phyloP scores from a whole-genome alignment of 1,140 invertebrate genomes.

The Tribolium castaneum region DNA sequence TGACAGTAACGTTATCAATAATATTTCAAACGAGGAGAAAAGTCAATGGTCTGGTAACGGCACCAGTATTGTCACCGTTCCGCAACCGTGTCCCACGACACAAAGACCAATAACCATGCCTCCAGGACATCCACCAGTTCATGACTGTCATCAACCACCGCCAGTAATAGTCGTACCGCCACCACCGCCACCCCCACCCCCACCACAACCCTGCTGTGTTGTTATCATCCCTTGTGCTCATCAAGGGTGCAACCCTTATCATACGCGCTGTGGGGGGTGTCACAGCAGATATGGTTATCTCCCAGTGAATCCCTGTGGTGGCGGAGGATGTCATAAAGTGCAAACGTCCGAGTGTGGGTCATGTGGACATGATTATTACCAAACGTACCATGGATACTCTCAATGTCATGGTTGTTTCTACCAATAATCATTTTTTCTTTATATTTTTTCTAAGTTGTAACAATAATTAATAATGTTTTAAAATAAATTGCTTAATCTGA shows the following conservation, averaged over 20 bases:
- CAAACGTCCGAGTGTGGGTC: neutral
- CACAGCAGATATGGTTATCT: neutral
- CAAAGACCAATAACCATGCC: too few relatives aligned
- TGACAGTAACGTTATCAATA: neutral
- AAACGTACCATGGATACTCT: constrained; percentile 9
- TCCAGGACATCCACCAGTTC: neutral
- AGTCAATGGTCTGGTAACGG: neutral
- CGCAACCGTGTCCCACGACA: neutral
- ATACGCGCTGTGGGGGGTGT: neutral
- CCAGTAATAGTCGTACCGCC: neutral
- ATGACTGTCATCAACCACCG: neutral
- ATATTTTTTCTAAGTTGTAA: neutral
- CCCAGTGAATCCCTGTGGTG: constrained; percentile 25
- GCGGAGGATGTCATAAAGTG: constrained; percentile 1
- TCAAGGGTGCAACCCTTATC: neutral
- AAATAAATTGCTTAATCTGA: neutral
- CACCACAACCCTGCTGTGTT: constrained; percentile 1
- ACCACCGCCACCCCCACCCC: neutral
- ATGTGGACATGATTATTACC: constrained; percentile 32
- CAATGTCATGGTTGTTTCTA: constrained; percentile 26
- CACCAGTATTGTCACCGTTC: neutral
- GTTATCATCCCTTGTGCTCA: neutral
- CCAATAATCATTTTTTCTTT: neutral
- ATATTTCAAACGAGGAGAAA: neutral
- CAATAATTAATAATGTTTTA: neutral